Base-by-base conservation (phyloP, 2,113 vertebrate genomes). In the Etheostoma cragini region DNA sequence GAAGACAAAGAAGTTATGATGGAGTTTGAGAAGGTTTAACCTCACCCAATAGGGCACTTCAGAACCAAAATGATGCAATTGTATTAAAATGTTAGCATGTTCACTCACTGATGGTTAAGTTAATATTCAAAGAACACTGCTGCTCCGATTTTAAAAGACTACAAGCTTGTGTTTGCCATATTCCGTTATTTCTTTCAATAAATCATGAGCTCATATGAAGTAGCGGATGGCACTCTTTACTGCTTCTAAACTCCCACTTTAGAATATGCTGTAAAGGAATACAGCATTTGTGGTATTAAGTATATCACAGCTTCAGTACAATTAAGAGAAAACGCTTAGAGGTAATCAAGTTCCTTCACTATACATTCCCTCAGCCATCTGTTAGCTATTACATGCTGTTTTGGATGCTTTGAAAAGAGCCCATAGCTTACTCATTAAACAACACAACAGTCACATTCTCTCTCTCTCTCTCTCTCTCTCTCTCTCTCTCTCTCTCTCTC, bases 331-430 rank as follows among this genome's bases (percentile, higher is more conserved):
- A 92, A 76, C 82, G 84, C 87, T 92, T 78, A 52, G 69, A 83
- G 60, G 80, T 89, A 86, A 92, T 91, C 87, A 86, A 83, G 86
- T 73, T 82, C 64, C 80, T 65, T 89, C 38, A 82, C 75, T 69
- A 24, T 75, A 84, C 80, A 82, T 88, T 75, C 21, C 54, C 52
- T 70, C 47, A 45, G 61, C 78, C 94, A 91, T 94, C 89, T 93
- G 92, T 86, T 81, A 89, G 87, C 82, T 74, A 90, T 93, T 89
- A 78, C 88, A 89, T 38, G 56, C 72, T 88, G 81, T 88, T 87
- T 91, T 80, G 86, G 72, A 83, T 86, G 75, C 82, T 91, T 89
- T 86, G 66, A 76, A 85, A 86, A 76, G 72, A 82, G 71, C 64
- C 84, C 84, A 84, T 78, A 81, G 58, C 62, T 85, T 64, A 82